Evolutionary conservation across 2,888 invertebrate species (phyloP).

Genomic region (Gisinianus flammeolus): DNA sequence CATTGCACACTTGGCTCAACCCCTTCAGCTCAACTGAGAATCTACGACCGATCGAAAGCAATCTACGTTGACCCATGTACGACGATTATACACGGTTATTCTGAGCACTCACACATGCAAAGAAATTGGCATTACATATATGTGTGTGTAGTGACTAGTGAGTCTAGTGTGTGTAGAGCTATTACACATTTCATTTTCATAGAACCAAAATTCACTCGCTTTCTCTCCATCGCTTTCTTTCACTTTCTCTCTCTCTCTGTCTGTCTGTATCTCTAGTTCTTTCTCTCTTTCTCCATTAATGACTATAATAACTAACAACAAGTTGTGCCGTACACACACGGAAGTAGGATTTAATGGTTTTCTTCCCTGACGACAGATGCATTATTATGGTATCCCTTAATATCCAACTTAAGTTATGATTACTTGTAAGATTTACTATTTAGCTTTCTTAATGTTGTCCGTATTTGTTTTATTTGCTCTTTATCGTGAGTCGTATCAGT

Average conservation of each 20-base stretch:
- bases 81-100: not conserved
- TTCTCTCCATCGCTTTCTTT: too few relatives aligned
- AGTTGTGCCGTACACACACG: constrained; percentile 13
- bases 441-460: constrained; percentile 25
- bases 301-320: constrained; percentile 10
- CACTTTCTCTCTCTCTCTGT: not conserved
- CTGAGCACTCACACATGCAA: not conserved
- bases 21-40: constrained; percentile 18
- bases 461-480: constrained; percentile 16
- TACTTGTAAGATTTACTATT: constrained; percentile 18
- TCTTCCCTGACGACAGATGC: constrained; percentile 33
- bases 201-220: not conserved
- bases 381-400: constrained; percentile 14
- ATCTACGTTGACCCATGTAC: not conserved
- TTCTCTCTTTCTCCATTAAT: constrained; percentile 19
- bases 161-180: not conserved
- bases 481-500: not conserved
- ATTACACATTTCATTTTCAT: constrained; percentile 15
- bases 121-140: not conserved
- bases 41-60: constrained; percentile 23
- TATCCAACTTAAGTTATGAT: constrained; percentile 18
- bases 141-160: not conserved
- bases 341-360: constrained; percentile 22
- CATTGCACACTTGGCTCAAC: constrained; percentile 32
- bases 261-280: too few relatives aligned